Evolutionary conservation across 2,888 invertebrate genomes (phyloP).

Genomic region (Scaptodrosophila latifasciaeformis): DNA sequence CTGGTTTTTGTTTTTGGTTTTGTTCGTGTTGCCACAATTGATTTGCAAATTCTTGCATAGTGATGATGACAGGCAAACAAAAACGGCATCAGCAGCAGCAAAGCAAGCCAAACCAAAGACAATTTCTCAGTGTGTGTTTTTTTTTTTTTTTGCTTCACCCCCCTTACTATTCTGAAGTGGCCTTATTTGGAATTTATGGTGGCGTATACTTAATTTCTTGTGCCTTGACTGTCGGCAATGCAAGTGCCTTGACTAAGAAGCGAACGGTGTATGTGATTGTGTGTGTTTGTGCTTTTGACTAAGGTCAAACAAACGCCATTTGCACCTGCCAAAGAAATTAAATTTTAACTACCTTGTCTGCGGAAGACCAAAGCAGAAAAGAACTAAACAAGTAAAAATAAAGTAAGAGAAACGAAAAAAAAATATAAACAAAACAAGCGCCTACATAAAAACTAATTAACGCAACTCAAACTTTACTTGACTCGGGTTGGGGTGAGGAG

Average conservation of each 20-base stretch:
- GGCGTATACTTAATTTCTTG: slow-evolving; percentile 43
- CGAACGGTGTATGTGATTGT: no score
- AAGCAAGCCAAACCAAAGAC: no score
- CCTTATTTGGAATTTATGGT: slow-evolving; percentile 42
- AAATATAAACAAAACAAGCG: background rate
- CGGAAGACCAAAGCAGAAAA: background rate
- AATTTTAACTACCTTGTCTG: slow-evolving; percentile 38
- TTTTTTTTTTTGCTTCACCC: no score
- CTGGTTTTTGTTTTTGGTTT: no score
- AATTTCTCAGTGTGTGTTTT: no score
- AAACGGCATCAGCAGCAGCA: background rate
- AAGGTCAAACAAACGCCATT: slow-evolving; percentile 25
- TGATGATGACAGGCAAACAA: slow-evolving; percentile 12
- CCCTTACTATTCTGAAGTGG: background rate
- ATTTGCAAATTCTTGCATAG: slow-evolving; percentile 48
- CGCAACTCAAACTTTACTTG: slow-evolving; percentile 21
- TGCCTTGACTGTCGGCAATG: slow-evolving; percentile 41
- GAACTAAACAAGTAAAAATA: slow-evolving; percentile 8
- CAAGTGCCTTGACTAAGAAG: slow-evolving; percentile 21
- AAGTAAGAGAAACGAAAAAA: slow-evolving; percentile 17
- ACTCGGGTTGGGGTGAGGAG: no score
- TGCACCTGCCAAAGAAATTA: slow-evolving; percentile 27
- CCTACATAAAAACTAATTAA: slow-evolving; percentile 50
- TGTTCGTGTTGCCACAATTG: slow-evolving; percentile 40
- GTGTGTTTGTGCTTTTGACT: background rate